These are phyloP conservation scores for Diarsia rubi DNA, from an alignment of 2,888 invertebrate species.

Conservation along the genomic window DNA sequence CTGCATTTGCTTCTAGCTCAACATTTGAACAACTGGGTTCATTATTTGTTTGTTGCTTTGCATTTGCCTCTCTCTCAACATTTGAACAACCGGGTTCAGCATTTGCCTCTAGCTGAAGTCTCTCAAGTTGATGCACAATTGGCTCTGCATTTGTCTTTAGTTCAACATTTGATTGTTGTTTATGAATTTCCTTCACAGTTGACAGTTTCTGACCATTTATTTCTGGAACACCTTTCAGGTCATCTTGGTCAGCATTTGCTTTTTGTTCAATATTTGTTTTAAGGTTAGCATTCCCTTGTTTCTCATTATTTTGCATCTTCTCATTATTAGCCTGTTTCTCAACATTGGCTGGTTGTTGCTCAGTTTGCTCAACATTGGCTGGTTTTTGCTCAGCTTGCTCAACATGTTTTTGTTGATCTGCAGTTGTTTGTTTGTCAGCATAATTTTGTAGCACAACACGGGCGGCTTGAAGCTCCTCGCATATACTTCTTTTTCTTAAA, in stretches of 20 bases:
- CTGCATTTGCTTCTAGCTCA: neutral
- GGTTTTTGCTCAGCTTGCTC: neutral
- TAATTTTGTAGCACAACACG: neutral
- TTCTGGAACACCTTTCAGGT: neutral
- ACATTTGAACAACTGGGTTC: neutral
- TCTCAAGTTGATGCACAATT: too few relatives aligned
- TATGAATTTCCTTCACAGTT: neutral
- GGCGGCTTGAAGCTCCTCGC: neutral
- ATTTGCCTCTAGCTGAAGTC: too few relatives aligned
- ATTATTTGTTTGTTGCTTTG: slow-evolving; percentile 46
- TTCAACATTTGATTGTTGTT: neutral
- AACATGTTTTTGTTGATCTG: slow-evolving; percentile 68
- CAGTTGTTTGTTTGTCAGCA: neutral
- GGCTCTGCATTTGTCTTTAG: too few relatives aligned
- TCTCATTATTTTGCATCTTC: neutral
- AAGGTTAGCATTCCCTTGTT: neutral
- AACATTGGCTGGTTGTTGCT: neutral
- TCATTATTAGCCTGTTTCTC: neutral
- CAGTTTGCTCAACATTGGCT: neutral
- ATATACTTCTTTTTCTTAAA: slow-evolving; percentile 80
- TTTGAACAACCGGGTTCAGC: neutral
- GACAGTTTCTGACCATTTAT: neutral
- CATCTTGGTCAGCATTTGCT: neutral
- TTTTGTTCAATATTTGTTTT: neutral
- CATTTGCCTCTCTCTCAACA: neutral